Evolutionary conservation across 2,797 vertebrate genomes (phyloP).

Genomic region (Pampus argenteus): DNA sequence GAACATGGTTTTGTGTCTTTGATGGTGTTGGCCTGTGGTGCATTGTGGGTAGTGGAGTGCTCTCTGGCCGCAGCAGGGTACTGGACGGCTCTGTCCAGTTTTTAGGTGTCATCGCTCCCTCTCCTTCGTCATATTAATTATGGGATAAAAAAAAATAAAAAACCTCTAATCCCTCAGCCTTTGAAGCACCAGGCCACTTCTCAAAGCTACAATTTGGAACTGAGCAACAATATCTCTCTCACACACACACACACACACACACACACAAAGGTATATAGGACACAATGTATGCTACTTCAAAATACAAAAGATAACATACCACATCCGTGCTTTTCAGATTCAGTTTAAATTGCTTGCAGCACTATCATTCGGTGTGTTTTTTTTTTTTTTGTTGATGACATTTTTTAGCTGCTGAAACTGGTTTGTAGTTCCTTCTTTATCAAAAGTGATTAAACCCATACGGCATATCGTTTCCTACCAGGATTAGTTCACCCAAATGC

Average conservation of each 20-base stretch:
- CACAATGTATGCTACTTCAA: conserved; percentile 38
- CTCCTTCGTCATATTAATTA: conserved; percentile 97
- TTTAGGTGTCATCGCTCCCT: conserved; percentile 92
- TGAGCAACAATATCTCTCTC: conserved; percentile 66
- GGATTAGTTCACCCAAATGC: conserved; percentile 72
- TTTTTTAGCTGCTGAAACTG: conserved; percentile 84
- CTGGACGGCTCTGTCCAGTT: conserved; percentile 88
- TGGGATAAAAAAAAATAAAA: conserved; percentile 94
- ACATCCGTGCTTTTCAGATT: conserved; percentile 43
- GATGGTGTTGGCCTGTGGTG: conserved; percentile 80
- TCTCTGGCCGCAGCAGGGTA: conserved; percentile 89
- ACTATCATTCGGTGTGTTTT: conserved; percentile 83
- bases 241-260: conserved; percentile 20
- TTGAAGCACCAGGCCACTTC: conserved; percentile 94
- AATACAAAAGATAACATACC: conserved; percentile 49
- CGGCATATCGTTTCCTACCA: conserved; percentile 75
- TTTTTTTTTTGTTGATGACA: conserved; percentile 75
- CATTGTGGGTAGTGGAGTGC: conserved; percentile 86
- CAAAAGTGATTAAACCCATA: conserved; percentile 74
- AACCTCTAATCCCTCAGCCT: conserved; percentile 92
- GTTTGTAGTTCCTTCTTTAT: conserved; percentile 70
- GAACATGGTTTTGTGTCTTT: conserved; percentile 81
- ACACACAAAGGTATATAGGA: conserved; percentile 26
- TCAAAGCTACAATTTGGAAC: conserved; percentile 91
- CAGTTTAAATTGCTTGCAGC: conserved; percentile 76